phyloP scores from a whole-genome alignment of 2,888 invertebrate species.

The Eupithecia vulgata region DNA sequence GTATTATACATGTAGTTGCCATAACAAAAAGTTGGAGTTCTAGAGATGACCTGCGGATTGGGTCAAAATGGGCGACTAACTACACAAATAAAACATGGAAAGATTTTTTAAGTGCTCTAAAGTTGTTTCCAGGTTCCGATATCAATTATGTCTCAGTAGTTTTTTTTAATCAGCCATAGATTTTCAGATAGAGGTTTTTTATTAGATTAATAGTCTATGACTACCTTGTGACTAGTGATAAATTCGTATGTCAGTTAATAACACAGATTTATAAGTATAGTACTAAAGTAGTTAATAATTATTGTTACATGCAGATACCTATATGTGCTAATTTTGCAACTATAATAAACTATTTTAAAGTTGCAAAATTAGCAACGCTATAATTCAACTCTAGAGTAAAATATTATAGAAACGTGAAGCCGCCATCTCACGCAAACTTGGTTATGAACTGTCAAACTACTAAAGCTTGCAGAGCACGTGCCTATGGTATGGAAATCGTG shows the following conservation, averaged over 20 bases:
- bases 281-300: not conserved
- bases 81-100: not conserved
- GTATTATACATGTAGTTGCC: too few species aligned
- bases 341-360: too few species aligned
- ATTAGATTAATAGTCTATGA: too few species aligned
- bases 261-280: too few species aligned
- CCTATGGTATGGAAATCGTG: constrained; percentile 11
- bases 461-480: not conserved
- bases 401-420: not conserved
- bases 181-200: too few species aligned
- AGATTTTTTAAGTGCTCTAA: not conserved
- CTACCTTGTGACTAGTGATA: too few species aligned
- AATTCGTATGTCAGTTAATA: not conserved
- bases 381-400: not conserved
- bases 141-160: not conserved
- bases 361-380: not conserved
- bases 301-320: not conserved
- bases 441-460: not conserved
- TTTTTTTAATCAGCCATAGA: too few species aligned
- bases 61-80: not conserved
- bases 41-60: not conserved
- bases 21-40: not conserved
- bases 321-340: too few species aligned
- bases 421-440: not conserved
- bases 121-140: not conserved